Evolutionary conservation across 2,888 invertebrate genomes (phyloP).

Genomic region (Synanthedon andrenaeformis): DNA sequence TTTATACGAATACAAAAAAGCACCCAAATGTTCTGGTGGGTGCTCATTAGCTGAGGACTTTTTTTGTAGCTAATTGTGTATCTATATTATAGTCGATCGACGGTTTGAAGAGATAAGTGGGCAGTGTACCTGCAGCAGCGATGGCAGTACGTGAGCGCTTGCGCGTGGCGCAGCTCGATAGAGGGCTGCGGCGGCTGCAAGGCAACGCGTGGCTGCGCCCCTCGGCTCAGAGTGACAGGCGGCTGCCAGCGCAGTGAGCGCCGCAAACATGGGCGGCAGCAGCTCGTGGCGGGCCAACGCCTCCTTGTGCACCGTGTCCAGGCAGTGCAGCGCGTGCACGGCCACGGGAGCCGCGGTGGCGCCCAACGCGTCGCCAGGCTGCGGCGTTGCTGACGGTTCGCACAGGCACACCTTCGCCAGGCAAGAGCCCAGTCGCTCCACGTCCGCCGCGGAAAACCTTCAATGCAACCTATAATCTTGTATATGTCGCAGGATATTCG

Average conservation of each 20-base stretch:
- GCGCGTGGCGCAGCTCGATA: slow-evolving; percentile 41
- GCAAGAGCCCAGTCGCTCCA: slow-evolving; percentile 79
- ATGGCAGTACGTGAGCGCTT: slow-evolving; percentile 6
- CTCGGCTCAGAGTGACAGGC: slow-evolving; percentile 15
- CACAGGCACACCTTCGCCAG: slow-evolving; percentile 36
- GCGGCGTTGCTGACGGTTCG: slow-evolving; percentile 16
- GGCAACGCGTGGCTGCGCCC: slow-evolving; percentile 27
- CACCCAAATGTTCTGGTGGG: too few relatives aligned
- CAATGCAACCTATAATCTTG: slow-evolving; percentile 2
- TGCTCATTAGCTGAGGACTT: too few relatives aligned
- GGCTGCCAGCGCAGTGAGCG: slow-evolving; percentile 36
- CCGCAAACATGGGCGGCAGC: slow-evolving; percentile 42
- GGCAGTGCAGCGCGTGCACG: slow-evolving; percentile 85
- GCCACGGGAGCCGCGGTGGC: slow-evolving; percentile 75
- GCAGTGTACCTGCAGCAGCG: slow-evolving; percentile 22
- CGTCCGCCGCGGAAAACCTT: slow-evolving; percentile 78
- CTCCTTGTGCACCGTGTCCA: slow-evolving; percentile 87
- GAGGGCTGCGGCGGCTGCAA: slow-evolving; percentile 46
- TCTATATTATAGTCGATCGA: too few relatives aligned
- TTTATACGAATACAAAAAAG: too few relatives aligned
- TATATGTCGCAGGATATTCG: too few relatives aligned
- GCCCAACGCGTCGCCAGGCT: slow-evolving; percentile 19
- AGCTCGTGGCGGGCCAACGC: slow-evolving; percentile 47
- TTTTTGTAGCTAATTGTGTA: too few relatives aligned
- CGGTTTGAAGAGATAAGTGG: too few relatives aligned